phyloP scores from a whole-genome alignment of 2,797 vertebrate species.

The Rallus crepitans region DNA sequence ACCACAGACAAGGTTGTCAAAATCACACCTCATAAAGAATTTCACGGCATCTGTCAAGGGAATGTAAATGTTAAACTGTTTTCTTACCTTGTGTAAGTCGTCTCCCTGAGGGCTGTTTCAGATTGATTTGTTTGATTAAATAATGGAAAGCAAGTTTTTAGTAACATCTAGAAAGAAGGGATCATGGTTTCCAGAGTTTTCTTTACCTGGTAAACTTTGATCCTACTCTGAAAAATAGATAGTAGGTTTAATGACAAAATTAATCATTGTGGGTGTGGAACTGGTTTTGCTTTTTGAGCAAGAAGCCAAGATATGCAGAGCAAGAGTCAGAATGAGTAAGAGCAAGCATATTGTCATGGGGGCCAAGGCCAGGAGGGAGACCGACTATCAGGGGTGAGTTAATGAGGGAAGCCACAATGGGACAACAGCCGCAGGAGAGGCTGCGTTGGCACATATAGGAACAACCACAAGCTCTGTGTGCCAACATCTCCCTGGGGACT shows the following conservation, averaged over 20 bases:
- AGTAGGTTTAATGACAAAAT: background rate
- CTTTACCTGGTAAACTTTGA: background rate
- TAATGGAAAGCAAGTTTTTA: background rate
- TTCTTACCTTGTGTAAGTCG: background rate
- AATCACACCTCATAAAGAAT: background rate
- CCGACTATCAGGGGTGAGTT: fast-evolving
- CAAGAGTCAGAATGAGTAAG: background rate
- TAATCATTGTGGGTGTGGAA: background rate
- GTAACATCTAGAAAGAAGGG: background rate
- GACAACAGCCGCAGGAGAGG: background rate
- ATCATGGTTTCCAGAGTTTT: background rate
- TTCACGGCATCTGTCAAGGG: background rate
- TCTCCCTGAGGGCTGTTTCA: background rate
- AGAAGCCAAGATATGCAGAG: background rate
- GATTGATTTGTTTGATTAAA: background rate
- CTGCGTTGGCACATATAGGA: fast-evolving
- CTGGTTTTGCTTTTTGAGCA: background rate
- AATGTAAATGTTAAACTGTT: background rate
- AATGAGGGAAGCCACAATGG: fast-evolving
- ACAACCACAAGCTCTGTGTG: background rate
- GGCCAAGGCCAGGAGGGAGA: background rate
- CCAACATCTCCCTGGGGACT: background rate
- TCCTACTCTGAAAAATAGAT: background rate
- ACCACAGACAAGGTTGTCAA: background rate
- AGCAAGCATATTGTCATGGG: background rate